phyloP scores from a whole-genome alignment of 1,140 invertebrate species.

The Pseudomyrmex concolor region DNA sequence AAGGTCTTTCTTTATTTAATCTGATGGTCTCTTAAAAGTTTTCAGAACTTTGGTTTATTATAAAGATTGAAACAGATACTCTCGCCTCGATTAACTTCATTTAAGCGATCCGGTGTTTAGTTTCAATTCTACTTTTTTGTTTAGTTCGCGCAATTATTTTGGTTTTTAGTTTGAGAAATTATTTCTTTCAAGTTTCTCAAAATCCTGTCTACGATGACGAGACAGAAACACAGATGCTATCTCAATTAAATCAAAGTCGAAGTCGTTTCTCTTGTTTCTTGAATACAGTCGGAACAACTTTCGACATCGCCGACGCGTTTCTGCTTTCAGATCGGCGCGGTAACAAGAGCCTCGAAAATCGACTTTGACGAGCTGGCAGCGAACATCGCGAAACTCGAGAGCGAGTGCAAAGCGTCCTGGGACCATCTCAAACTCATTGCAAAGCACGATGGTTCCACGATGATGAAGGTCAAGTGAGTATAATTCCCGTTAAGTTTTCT shows the following conservation, averaged over 20 bases:
- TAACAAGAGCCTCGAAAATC: conserved; percentile 96
- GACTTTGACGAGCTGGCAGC: conserved; percentile 95
- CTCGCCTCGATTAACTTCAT: no score
- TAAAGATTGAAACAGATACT: no score
- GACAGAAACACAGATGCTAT: not conserved
- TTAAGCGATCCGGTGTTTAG: no score
- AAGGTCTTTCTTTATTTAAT: not conserved
- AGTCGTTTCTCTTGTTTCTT: not conserved
- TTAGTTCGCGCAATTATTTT: no score
- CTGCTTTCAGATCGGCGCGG: conserved; percentile 91
- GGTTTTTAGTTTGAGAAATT: no score
- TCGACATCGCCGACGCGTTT: not conserved
- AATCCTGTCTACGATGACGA: no score
- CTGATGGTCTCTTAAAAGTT: no score
- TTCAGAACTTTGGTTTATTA: no score
- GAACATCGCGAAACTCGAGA: conserved; percentile 95
- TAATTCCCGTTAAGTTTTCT: conserved; percentile 33
- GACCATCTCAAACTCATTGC: conserved; percentile 98
- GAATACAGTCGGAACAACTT: conserved; percentile 26
- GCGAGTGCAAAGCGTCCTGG: conserved; percentile 98
- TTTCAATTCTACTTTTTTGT: no score
- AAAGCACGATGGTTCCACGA: conserved; percentile 96
- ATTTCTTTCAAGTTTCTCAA: no score
- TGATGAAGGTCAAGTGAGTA: conserved; percentile 93
- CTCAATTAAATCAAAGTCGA: not conserved